A percentile compares a stretch with the other conserved stretches of the same genome.
phyloP scores from a whole-genome alignment of 2,888 invertebrate species.

The Catocala sponsa region DNA sequence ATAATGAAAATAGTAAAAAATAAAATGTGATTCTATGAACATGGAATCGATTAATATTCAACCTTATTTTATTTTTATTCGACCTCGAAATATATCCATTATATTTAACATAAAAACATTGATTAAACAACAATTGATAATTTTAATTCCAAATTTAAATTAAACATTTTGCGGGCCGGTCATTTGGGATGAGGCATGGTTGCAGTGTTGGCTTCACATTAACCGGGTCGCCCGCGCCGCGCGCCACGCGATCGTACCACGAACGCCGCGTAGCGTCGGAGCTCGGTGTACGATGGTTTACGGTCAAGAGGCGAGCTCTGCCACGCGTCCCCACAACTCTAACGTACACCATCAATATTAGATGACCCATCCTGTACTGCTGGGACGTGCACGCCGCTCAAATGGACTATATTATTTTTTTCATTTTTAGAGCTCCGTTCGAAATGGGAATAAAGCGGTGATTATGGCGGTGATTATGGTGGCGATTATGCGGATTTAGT shows the following conservation, averaged over 20 bases:
- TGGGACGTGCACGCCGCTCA: conserved; percentile 43
- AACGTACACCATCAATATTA: conserved; percentile 70
- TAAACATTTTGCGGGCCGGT: background rate
- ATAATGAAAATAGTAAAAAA: too few relatives aligned
- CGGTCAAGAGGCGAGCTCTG: conserved; percentile 39
- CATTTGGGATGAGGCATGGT: background rate
- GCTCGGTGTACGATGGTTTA: conserved; percentile 25
- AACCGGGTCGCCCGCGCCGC: background rate
- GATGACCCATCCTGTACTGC: conserved; percentile 56
- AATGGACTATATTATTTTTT: conserved; percentile 43
- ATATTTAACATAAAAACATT: too few relatives aligned
- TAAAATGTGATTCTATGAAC: too few relatives aligned
- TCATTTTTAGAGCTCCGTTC: conserved; percentile 14
- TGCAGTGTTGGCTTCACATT: conserved; percentile 2
- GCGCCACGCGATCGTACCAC: background rate
- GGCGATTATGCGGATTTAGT: conserved; percentile 7
- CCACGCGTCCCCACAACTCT: conserved; percentile 53
- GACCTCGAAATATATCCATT: too few relatives aligned
- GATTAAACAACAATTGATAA: background rate
- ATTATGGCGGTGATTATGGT: conserved; percentile 24
- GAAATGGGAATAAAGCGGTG: conserved; percentile 15
- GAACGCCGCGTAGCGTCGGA: too few relatives aligned
- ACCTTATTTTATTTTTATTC: too few relatives aligned
- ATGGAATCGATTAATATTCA: too few relatives aligned
- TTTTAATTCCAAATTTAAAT: background rate